Base-by-base conservation (phyloP, 2,888 invertebrate genomes). In the Parascotia fuliginaria region DNA sequence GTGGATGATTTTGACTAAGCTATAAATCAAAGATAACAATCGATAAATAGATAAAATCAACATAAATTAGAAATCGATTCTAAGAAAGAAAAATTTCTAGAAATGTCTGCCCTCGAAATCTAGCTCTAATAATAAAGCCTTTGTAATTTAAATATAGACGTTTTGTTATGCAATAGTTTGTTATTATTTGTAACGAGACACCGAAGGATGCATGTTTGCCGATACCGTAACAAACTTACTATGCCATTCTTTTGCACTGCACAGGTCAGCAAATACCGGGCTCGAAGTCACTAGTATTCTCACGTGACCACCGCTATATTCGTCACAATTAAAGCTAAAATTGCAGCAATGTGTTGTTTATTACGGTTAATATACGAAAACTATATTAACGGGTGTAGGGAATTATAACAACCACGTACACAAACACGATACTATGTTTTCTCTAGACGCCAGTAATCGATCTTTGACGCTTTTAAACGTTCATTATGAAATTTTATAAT, bases 241-340 rank as follows among this genome's bases (percentile, higher is more conserved):
- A 72, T 77, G 65, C 64, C 79, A 81, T 83, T 82, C 77, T 75
- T 83, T 77, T 68, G 66, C 69, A 78, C 44, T 55, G 61, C 45
- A 47, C 47, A 55, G 28, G 52, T 62, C 60, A 65, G 63, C 56
- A 59, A 42, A 69, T 67, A 55, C 36, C 53, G 44, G 6, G 11
- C 58, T 52, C 48, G 31, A 45, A n/a, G 43, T 48, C 60, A 57
- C 54, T 37, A 50, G 38, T 48, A 16, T 38, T 41, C 45, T 59
- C 64, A 67, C 65, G 71, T 73, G 65, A 70, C 54, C 40, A 55
- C 56, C 41, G 41, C 50, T 59, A 61, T 53, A 57, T 41, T 34
- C 57, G 42, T 40, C 51, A 55, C 55, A 65, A 70, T 69, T 60
- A 67, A 71, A 64, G 67, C 70, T 76, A 71, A 71, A 75, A 62